Base-by-base conservation (phyloP, 2,797 vertebrate species). In the Tympanoctomys barrerae region DNA sequence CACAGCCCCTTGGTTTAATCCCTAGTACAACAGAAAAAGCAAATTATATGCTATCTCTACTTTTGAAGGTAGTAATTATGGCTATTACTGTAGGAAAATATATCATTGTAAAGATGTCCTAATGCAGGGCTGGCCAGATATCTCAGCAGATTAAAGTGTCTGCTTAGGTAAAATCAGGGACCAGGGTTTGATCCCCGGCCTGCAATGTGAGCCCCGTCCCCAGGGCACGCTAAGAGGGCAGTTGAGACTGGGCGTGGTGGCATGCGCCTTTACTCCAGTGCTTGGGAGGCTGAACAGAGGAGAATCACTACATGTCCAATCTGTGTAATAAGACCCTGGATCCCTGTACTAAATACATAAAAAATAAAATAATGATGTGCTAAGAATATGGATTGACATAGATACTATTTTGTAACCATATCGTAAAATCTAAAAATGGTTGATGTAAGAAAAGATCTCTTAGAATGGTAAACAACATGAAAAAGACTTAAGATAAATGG, bases 1-100 rank as follows among this genome's bases (percentile, higher is more conserved):
- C 49, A n/a, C 31, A 79, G 28, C 1, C 49, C 77, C 49, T 79
- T 2, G 31, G 28, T 79, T 54, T 79, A 11, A 49, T 49, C 9
- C 28, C 75, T 78, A 39, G 6, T 33, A 10, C 0, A n/a, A 42
- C 14, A 31, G 9, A 46, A 75, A 46, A 6, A 28, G 24, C 28
- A 77, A 77, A 49, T 49, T 31, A 31, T 77, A 54, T 54, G 39
- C 31, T 75, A 24, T 13, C 83, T 19, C 24, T 84, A 21, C 52
- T 93, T 85, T 92, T 89, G 92, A 57, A 91, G 73, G 54, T 12
- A 78, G 14, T 86, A 68, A 68, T 79, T 89, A 87, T 42, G 26
- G 19, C 36, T 91, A 4, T 89, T 90, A n/a, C 46, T 31, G 79
- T 42, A 46, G 95, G 84, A 96, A 95, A 93, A 52, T 84, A 80